Conservation (phyloP, 2,888 invertebrate species). For the Cabera pusaria region DNA sequence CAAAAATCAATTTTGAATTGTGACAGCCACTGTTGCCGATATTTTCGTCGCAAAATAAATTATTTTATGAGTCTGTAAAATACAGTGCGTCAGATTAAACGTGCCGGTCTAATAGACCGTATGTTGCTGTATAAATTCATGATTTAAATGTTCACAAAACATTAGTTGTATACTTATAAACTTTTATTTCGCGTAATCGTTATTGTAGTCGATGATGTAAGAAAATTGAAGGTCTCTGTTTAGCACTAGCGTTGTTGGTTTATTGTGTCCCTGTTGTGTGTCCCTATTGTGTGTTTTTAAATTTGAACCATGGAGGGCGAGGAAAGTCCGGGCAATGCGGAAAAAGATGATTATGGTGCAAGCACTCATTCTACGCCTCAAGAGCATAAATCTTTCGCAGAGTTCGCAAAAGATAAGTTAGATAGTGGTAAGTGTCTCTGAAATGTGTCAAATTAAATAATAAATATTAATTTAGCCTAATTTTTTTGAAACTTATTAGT, state of each 20-base stretch:
- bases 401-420: constrained; percentile 76
- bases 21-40: constrained; percentile 46
- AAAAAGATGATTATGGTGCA: constrained; percentile 69
- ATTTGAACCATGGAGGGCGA: constrained; percentile 63
- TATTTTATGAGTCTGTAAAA: constrained; percentile 43
- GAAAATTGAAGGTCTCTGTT: constrained; percentile 63
- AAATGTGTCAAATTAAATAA: too few relatives aligned
- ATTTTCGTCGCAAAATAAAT: constrained; percentile 37
- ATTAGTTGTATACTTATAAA: constrained; percentile 5
- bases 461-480: too few relatives aligned
- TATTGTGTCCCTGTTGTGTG: constrained; percentile 45
- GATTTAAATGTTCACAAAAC: too few relatives aligned
- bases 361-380: constrained; percentile 75
- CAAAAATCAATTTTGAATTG: constrained; percentile 80
- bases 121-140: too few relatives aligned
- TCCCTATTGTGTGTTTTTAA: constrained; percentile 32
- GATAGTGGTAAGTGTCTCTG: constrained; percentile 76
- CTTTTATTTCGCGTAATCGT: constrained; percentile 3
- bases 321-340: constrained; percentile 56
- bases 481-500: too few relatives aligned
- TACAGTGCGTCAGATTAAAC: not conserved
- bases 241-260: constrained; percentile 47
- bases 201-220: constrained; percentile 80
- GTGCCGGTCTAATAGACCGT: not conserved
- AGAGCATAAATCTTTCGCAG: constrained; percentile 74